Percentiles rank a stretch among this genome's conserved stretches.
phyloP scores from a whole-genome alignment of 2,888 invertebrate species.

The Yponomeuta evonymella region DNA sequence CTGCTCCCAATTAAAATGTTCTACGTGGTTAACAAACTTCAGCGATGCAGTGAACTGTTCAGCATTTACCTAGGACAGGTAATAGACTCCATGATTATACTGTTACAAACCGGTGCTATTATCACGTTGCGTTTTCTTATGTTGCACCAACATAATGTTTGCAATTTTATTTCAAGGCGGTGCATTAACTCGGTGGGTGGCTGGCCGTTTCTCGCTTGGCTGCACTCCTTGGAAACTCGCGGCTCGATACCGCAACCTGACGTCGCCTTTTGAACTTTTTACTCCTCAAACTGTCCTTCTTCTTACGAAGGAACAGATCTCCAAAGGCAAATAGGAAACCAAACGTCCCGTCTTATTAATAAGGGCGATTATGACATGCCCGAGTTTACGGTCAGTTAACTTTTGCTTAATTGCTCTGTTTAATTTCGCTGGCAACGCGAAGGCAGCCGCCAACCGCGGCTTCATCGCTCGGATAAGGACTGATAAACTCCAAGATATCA shows the following conservation, averaged over 20 bases:
- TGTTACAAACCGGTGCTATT: neutral
- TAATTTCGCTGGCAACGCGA: slow-evolving; percentile 8
- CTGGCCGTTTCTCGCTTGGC: slow-evolving; percentile 8
- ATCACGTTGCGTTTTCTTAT: slow-evolving; percentile 4
- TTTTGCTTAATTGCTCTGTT: slow-evolving; percentile 8
- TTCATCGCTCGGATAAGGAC: neutral
- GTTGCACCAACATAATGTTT: slow-evolving; percentile 1
- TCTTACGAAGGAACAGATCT: neutral
- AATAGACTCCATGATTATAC: neutral
- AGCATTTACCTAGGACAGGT: neutral
- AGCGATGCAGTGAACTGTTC: neutral
- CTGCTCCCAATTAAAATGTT: slow-evolving; percentile 14
- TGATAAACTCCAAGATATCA: slow-evolving; percentile 1
- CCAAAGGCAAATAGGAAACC: neutral
- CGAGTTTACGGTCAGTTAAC: slow-evolving; percentile 13
- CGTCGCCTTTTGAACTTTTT: slow-evolving; percentile 10
- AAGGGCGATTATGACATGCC: neutral
- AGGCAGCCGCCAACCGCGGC: slow-evolving; percentile 8
- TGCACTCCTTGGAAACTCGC: slow-evolving; percentile 8
- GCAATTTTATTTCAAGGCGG: slow-evolving; percentile 12
- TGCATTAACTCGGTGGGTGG: slow-evolving; percentile 15
- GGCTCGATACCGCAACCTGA: slow-evolving; percentile 7
- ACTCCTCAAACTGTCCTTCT: neutral
- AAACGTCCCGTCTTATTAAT: slow-evolving; percentile 7
- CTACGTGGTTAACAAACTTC: slow-evolving; percentile 5